Conservation (phyloP, 2,888 invertebrate genomes). For the Acleris sparsana region DNA sequence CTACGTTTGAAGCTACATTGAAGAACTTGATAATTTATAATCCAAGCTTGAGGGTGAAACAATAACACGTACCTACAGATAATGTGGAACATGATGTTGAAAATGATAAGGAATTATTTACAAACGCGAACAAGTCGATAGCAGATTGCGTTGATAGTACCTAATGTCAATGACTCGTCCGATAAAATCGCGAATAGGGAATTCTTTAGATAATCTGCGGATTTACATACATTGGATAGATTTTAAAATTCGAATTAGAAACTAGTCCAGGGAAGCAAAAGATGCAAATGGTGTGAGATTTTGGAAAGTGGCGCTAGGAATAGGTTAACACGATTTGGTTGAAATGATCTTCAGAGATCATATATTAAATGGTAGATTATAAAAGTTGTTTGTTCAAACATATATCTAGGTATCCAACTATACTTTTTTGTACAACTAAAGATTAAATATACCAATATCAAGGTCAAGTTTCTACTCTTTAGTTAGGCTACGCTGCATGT, state of each 20-base stretch:
- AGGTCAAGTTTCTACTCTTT: slow-evolving; percentile 20
- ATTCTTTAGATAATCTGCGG: slow-evolving; percentile 30
- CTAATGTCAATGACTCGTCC: slow-evolving; percentile 42
- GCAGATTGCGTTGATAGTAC: slow-evolving; percentile 37
- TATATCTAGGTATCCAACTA: background rate
- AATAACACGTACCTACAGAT: slow-evolving; percentile 5
- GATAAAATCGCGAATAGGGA: slow-evolving; percentile 41
- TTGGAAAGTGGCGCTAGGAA: too few relatives aligned
- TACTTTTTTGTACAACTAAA: background rate
- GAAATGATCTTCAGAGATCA: too few relatives aligned
- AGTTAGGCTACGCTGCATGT: slow-evolving; percentile 16
- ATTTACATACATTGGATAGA: slow-evolving; percentile 11
- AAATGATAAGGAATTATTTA: slow-evolving; percentile 8
- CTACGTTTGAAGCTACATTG: background rate
- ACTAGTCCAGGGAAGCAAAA: too few relatives aligned
- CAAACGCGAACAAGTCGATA: slow-evolving; percentile 17
- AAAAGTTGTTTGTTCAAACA: background rate
- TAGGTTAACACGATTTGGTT: too few relatives aligned
- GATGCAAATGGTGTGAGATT: too few relatives aligned
- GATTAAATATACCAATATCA: slow-evolving; percentile 28
- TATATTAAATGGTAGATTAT: too few relatives aligned
- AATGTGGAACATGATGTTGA: slow-evolving; percentile 8
- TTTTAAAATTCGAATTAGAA: background rate
- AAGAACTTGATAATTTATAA: background rate
- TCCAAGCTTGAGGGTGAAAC: background rate